Base-by-base conservation (phyloP, 2,888 invertebrate genomes). In the Adelognathus sp. region DNA sequence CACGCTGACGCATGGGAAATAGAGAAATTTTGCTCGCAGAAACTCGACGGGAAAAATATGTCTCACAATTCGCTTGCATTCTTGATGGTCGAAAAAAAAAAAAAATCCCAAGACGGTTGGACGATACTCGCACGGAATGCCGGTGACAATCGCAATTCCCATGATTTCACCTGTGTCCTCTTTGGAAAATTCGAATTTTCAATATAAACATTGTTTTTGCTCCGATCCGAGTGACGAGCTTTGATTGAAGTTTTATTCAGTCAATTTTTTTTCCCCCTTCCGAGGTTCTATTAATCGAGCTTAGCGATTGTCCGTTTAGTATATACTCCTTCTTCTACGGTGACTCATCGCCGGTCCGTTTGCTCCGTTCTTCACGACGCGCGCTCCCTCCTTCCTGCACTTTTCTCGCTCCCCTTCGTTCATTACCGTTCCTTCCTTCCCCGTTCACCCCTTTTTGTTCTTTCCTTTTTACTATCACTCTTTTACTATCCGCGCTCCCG, bases 281-380 rank as follows among this genome's bases (percentile, higher is more conserved):
- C 14, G 31, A 66, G 74, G 24, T 21, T 50, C 60, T 71, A 81
- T 87, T 86, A 86, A 88, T 86, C 84, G 83, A 76, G 79, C 83
- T 81, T 82, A 82, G 82, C 84, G 82, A 86, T 86, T 81, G 83
- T 84, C 81, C 79, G 66, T 79, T 77, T 58, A 36, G 72, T 72
- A 52, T 50, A 27, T 63, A 27, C 63, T 74, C 63, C 27, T 18
- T 31, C 61, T 50, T n/a, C n/a, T n/a, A n/a, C n/a, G n/a, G 69
- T 78, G 78, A 78, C 73, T 78, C 78, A 78, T 78, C 73, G 78
- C 78, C 78, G 64, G 73, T 78, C 73, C 78, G 78, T 64, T 74
- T 73, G 36, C 50, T 60, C 60, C 3, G 46, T 70, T 50, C 58
- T 60, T 24, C 46, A 5, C 33, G n/a, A n/a, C n/a, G n/a, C n/a